These are phyloP conservation scores for Mimachlamys varia DNA, from an alignment of 2,888 invertebrate species.

Conservation along the genomic window DNA sequence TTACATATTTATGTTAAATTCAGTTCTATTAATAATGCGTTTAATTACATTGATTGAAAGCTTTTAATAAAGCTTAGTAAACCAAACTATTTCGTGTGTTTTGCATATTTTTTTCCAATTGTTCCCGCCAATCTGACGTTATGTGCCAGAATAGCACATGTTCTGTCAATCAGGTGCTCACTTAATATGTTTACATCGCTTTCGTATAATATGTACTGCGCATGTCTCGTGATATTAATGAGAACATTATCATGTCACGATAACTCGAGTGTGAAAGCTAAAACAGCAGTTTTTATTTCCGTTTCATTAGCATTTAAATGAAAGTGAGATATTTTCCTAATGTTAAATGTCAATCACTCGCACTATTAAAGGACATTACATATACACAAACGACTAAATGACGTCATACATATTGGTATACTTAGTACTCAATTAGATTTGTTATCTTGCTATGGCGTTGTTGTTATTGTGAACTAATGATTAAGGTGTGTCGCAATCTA, in stretches of 20 bases:
- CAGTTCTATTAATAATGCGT: background rate
- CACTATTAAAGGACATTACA: background rate
- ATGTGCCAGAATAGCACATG: background rate
- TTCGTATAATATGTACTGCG: background rate
- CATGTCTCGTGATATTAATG: background rate
- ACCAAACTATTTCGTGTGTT: background rate
- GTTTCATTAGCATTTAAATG: constrained; percentile 2
- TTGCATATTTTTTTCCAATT: background rate
- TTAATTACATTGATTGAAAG: background rate
- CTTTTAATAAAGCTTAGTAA: background rate
- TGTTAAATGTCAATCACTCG: background rate
- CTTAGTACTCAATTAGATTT: too few species aligned
- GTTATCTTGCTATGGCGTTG: too few species aligned
- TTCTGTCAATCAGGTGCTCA: background rate
- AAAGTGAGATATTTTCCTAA: background rate
- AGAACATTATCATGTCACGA: background rate
- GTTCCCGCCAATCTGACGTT: background rate
- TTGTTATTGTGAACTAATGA: too few species aligned
- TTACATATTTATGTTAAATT: background rate
- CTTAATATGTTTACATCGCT: background rate
- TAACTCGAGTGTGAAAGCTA: background rate
- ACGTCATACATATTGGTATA: background rate
- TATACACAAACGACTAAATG: background rate
- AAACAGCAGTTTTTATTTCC: constrained; percentile 5
- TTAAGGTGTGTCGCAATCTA: too few species aligned